phyloP scores from a whole-genome alignment of 1,140 invertebrate species.

The Musca domestica region DNA sequence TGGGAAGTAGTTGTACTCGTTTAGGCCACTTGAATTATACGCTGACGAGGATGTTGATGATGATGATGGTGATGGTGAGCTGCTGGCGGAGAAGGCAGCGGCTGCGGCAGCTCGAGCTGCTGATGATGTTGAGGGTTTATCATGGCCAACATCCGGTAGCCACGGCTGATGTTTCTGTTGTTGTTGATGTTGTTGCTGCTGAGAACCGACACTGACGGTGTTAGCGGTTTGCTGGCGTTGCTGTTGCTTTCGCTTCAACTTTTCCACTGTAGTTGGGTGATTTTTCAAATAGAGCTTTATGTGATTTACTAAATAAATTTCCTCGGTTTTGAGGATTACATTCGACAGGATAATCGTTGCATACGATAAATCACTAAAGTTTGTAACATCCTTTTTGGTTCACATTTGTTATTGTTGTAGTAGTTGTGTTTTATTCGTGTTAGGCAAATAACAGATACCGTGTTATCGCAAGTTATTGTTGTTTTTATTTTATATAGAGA shows the following conservation, averaged over 20 bases:
- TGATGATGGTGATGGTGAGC: neutral
- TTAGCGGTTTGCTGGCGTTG: neutral
- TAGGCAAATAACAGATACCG: slow-evolving; percentile 20
- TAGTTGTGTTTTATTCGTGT: neutral
- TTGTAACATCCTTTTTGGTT: slow-evolving; percentile 41
- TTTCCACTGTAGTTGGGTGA: slow-evolving; percentile 35
- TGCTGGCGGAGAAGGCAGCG: neutral
- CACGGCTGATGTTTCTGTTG: slow-evolving; percentile 28
- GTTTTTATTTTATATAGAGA: neutral
- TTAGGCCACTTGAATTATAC: slow-evolving; percentile 29
- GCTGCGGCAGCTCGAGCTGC: neutral
- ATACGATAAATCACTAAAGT: slow-evolving; percentile 52
- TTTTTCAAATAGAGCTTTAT: slow-evolving; percentile 55
- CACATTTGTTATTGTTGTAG: slow-evolving; percentile 1
- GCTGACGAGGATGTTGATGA: neutral
- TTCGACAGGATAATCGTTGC: slow-evolving; percentile 50
- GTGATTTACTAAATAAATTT: slow-evolving; percentile 55
- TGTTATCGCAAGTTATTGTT: neutral
- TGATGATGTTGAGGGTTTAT: slow-evolving; percentile 18
- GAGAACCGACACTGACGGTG: slow-evolving; percentile 42
- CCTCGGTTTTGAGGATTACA: slow-evolving; percentile 52
- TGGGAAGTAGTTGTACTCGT: slow-evolving; percentile 53
- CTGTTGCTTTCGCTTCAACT: slow-evolving; percentile 24
- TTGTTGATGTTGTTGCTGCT: slow-evolving; percentile 46
- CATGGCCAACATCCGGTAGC: neutral